Evolutionary conservation across 1,140 invertebrate species (phyloP).

Genomic region (Danaus plexippus): DNA sequence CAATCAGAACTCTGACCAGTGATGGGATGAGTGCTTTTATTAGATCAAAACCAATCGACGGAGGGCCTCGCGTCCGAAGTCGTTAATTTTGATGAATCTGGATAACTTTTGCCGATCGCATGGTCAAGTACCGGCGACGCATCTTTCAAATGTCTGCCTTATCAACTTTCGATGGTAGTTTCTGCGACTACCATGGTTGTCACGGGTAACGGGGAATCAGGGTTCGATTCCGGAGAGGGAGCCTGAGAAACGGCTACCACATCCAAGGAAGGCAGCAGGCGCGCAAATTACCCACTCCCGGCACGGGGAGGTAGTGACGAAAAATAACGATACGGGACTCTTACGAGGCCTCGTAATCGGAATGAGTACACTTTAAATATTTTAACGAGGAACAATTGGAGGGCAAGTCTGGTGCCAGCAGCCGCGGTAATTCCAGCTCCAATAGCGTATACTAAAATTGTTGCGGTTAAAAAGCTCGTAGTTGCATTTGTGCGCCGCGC

Average conservation of each 20-base stretch:
- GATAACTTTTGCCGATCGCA: constrained; percentile 86
- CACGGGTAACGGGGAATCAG: constrained; percentile 84
- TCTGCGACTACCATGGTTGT: constrained; percentile 85
- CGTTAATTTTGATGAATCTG: constrained; percentile 82
- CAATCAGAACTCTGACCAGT: too few species aligned
- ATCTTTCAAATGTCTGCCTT: constrained; percentile 91
- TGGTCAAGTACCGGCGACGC: constrained; percentile 80
- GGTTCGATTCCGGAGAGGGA: constrained; percentile 82
- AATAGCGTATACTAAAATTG: constrained; percentile 92
- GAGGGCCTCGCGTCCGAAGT: constrained; percentile 70
- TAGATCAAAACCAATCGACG: constrained; percentile 72
- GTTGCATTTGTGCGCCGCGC: constrained; percentile 78
- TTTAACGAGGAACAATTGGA: constrained; percentile 91
- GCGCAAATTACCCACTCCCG: constrained; percentile 90
- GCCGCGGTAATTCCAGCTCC: constrained; percentile 93
- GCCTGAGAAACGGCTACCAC: constrained; percentile 93
- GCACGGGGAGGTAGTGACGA: constrained; percentile 86
- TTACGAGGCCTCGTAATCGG: constrained; percentile 85
- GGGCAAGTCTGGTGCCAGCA: constrained; percentile 94
- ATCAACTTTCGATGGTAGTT: constrained; percentile 89
- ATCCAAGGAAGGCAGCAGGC: constrained; percentile 93
- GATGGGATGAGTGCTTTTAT: too few species aligned
- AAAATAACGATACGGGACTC: constrained; percentile 90
- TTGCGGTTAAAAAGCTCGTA: constrained; percentile 86
- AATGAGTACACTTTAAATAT: constrained; percentile 93